phyloP scores from a whole-genome alignment of 2,113 vertebrate species.

The Zingel zingel region DNA sequence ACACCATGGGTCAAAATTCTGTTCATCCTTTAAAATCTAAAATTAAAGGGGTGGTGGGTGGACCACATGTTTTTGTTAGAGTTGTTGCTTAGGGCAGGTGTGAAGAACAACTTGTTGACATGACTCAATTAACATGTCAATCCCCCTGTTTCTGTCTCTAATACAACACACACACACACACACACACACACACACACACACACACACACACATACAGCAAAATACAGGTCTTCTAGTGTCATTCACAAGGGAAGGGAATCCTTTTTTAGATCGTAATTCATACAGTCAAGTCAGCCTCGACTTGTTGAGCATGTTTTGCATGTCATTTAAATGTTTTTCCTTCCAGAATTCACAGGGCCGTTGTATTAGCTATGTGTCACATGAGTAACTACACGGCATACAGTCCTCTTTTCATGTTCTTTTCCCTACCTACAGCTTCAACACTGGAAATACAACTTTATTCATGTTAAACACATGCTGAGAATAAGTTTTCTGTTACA shows the following conservation, averaged over 20 bases:
- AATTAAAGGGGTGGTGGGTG: not conserved
- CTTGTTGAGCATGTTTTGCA: constrained; percentile 30
- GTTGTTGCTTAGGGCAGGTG: not conserved
- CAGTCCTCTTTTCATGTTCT: too few species aligned
- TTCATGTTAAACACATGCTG: not conserved
- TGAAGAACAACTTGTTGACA: not conserved
- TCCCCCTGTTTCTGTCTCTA: not conserved
- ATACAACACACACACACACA: not conserved
- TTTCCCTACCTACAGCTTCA: not conserved
- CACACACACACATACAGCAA: not conserved
- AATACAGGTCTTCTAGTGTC: not conserved
- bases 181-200: too few species aligned
- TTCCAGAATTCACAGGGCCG: not conserved
- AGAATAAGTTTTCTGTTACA: not conserved
- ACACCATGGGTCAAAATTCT: not conserved
- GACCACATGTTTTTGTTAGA: not conserved
- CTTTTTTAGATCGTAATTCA: not conserved
- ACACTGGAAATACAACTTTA: not conserved
- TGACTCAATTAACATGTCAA: not conserved
- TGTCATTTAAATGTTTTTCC: constrained; percentile 50
- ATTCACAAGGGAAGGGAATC: not conserved
- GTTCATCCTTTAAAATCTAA: not conserved
- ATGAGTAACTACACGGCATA: not conserved
- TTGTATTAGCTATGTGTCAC: not conserved
- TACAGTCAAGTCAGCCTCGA: not conserved